These are phyloP conservation scores for Synanthedon tipuliformis DNA, from an alignment of 2,888 invertebrate genomes.

Conservation along the genomic window DNA sequence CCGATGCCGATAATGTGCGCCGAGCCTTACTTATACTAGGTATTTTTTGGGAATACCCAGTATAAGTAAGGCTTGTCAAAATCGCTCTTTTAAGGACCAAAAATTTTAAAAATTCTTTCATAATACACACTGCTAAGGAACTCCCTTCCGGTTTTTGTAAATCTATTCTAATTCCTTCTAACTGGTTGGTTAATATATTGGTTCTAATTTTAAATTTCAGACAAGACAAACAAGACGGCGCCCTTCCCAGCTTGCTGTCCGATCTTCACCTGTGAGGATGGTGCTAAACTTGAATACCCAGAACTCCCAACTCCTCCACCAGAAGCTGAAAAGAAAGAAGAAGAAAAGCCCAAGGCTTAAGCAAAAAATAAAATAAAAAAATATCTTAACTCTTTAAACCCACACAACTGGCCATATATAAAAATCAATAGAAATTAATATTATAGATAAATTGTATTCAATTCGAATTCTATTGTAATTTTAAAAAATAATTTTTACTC, in stretches of 20 bases:
- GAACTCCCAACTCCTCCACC: slow-evolving; percentile 73
- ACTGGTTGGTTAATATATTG: not conserved
- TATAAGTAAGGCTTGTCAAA: no score
- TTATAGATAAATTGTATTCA: not conserved
- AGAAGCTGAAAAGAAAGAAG: slow-evolving; percentile 43
- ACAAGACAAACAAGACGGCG: slow-evolving; percentile 91
- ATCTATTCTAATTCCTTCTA: not conserved
- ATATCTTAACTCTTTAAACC: not conserved
- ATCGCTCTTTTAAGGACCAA: no score
- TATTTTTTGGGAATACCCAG: no score
- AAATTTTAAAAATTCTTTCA: no score
- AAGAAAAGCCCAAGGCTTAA: slow-evolving; percentile 53
- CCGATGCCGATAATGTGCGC: no score
- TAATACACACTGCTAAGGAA: no score
- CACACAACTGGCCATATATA: not conserved
- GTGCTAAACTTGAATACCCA: slow-evolving; percentile 87
- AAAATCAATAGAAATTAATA: not conserved
- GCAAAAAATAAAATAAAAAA: slow-evolving; percentile 12
- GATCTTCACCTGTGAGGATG: slow-evolving; percentile 85
- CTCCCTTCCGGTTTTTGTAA: no score
- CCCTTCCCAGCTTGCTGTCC: slow-evolving; percentile 90
- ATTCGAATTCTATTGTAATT: not conserved
- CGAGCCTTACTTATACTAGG: no score
- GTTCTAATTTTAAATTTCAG: slow-evolving; percentile 43
- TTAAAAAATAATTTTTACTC: no score